These are phyloP conservation scores for Plodia interpunctella DNA, from an alignment of 1,140 invertebrate species.

Conservation along the genomic window DNA sequence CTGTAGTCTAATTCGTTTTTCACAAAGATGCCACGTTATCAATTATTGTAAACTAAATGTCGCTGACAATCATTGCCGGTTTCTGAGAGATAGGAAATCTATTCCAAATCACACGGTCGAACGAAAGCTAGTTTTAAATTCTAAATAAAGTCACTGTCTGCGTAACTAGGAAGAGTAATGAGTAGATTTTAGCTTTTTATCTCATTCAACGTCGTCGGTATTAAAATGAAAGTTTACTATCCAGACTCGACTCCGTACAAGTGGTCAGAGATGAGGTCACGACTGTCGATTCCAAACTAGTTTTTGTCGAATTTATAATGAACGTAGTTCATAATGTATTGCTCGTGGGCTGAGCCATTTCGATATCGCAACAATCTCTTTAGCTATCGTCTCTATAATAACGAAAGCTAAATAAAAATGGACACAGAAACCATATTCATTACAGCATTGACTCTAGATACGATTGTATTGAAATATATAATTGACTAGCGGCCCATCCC, in stretches of 20 bases:
- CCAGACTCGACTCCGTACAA: constrained; percentile 22
- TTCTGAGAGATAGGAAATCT: no score
- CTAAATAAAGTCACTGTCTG: no score
- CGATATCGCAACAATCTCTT: constrained; percentile 8
- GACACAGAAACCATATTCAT: neutral
- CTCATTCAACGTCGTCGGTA: neutral
- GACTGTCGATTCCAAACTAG: constrained; percentile 24
- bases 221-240: constrained; percentile 9
- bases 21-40: no score
- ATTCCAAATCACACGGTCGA: no score
- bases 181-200: neutral
- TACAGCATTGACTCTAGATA: neutral
- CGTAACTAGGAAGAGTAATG: no score
- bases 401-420: constrained; percentile 4
- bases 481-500: no score
- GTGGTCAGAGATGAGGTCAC: constrained; percentile 30
- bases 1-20: no score
- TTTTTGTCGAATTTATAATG: constrained; percentile 20
- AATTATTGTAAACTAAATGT: no score
- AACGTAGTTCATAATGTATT: constrained; percentile 9
- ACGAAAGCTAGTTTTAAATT: no score
- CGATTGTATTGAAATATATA: neutral
- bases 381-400: neutral
- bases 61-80: no score
- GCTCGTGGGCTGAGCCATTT: constrained; percentile 2